Conservation (phyloP, 2,888 invertebrate genomes). For the Trissoscelio sp. region DNA sequence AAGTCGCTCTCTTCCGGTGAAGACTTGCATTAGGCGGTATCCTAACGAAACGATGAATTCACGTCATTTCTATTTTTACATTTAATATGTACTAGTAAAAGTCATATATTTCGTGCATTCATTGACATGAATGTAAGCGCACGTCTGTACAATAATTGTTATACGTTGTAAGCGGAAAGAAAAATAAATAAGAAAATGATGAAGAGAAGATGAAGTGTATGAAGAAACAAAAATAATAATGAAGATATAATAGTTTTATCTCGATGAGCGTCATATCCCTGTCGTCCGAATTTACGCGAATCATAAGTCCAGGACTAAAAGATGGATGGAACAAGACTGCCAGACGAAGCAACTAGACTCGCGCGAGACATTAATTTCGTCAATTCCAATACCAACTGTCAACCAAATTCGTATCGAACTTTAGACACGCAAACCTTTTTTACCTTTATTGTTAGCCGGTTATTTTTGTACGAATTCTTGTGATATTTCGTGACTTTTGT, state of each 20-base stretch:
- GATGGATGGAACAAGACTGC: slow-evolving; percentile 70
- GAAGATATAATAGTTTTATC: slow-evolving; percentile 58
- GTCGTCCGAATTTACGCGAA: slow-evolving; percentile 66
- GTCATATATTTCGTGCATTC: slow-evolving; percentile 68
- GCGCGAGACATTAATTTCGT: slow-evolving; percentile 34
- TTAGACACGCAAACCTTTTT: slow-evolving; percentile 15
- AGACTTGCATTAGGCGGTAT: slow-evolving; percentile 65
- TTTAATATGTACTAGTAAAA: slow-evolving; percentile 72
- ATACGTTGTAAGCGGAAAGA: slow-evolving; percentile 54
- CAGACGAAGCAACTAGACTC: slow-evolving; percentile 38
- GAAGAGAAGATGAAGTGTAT: neutral
- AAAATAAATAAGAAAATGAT: neutral
- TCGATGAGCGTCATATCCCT: slow-evolving; percentile 66
- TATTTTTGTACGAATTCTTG: slow-evolving; percentile 22
- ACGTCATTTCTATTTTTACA: slow-evolving; percentile 71
- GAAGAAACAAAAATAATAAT: slow-evolving; percentile 18
- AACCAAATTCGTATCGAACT: slow-evolving; percentile 18
- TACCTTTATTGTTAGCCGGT: neutral
- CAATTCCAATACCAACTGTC: slow-evolving; percentile 25
- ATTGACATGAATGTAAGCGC: slow-evolving; percentile 61
- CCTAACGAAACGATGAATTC: slow-evolving; percentile 66
- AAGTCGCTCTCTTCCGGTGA: slow-evolving; percentile 62
- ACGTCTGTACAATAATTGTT: slow-evolving; percentile 71
- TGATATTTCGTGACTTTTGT: neutral
- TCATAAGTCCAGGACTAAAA: slow-evolving; percentile 56